phyloP scores from a whole-genome alignment of 1,140 invertebrate genomes.

The Bombus balteatus region DNA sequence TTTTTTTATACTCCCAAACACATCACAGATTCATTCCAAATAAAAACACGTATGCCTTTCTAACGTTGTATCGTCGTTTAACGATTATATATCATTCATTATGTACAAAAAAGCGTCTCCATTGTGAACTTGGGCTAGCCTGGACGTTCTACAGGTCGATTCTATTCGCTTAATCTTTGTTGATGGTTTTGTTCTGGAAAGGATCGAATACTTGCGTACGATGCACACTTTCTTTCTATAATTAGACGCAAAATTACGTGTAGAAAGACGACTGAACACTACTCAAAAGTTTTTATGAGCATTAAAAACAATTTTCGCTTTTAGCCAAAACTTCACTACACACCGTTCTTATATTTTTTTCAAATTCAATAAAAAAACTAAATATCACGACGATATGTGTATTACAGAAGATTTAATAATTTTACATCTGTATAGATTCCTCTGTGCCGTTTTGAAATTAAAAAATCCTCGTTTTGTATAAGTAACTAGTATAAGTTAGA shows the following conservation, averaged over 20 bases:
- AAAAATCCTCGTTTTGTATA: constrained; percentile 3
- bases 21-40: constrained; percentile 80
- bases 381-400: constrained; percentile 20
- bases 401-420: constrained; percentile 14
- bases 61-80: constrained; percentile 75
- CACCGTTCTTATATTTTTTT: neutral
- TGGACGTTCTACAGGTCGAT: constrained; percentile 61
- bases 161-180: neutral
- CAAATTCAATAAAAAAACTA: constrained; percentile 28
- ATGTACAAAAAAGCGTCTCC: constrained; percentile 80
- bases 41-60: constrained; percentile 80
- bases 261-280: neutral
- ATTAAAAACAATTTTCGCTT: constrained; percentile 11
- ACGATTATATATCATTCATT: constrained; percentile 77
- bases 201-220: neutral
- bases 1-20: constrained; percentile 60
- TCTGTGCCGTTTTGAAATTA: constrained; percentile 20
- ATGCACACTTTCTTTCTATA: neutral
- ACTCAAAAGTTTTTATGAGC: neutral
- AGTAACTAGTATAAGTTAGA: neutral
- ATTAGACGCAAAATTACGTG: neutral
- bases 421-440: constrained; percentile 14
- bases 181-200: neutral
- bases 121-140: constrained; percentile 66
- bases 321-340: too few species aligned